These are phyloP conservation scores for Bryconaethiops microstoma DNA, from an alignment of 2,797 vertebrate species.

Conservation along the genomic window DNA sequence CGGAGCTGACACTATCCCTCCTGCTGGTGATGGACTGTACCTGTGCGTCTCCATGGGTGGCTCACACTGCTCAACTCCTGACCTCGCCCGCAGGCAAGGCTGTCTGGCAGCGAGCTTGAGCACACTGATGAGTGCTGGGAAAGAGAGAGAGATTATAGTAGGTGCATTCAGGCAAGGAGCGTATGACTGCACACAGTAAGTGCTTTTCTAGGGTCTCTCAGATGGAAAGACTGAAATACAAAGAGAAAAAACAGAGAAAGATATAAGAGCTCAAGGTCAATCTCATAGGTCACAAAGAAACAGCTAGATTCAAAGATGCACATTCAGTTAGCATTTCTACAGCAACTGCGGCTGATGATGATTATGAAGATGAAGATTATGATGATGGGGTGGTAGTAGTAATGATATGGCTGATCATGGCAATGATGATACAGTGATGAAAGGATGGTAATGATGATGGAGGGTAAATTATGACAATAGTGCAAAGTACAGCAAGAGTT, in stretches of 20 bases:
- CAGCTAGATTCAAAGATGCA: not conserved
- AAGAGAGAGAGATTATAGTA: slow-evolving; percentile 6
- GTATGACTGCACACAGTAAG: not conserved
- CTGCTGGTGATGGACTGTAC: slow-evolving; percentile 52
- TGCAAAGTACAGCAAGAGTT: not conserved
- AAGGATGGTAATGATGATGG: not conserved
- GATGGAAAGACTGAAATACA: not conserved
- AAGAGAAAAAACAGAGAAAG: not conserved
- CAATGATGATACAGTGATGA: not conserved
- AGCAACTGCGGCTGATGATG: not conserved
- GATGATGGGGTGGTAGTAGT: not conserved
- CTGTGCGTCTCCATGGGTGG: slow-evolving; percentile 55
- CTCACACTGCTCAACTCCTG: slow-evolving; percentile 45
- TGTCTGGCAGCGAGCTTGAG: slow-evolving; percentile 32
- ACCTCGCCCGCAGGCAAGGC: slow-evolving; percentile 34
- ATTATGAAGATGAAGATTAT: not conserved
- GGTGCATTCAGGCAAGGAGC: not conserved
- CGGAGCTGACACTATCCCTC: slow-evolving; percentile 43
- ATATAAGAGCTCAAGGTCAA: not conserved
- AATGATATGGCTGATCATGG: not conserved
- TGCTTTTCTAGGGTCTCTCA: not conserved
- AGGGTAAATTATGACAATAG: not conserved
- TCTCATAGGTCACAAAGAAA: not conserved
- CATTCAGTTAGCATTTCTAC: not conserved
- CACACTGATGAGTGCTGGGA: slow-evolving; percentile 3